Base-by-base conservation (phyloP, 2,113 vertebrate genomes). In the Thomomys bottae region DNA sequence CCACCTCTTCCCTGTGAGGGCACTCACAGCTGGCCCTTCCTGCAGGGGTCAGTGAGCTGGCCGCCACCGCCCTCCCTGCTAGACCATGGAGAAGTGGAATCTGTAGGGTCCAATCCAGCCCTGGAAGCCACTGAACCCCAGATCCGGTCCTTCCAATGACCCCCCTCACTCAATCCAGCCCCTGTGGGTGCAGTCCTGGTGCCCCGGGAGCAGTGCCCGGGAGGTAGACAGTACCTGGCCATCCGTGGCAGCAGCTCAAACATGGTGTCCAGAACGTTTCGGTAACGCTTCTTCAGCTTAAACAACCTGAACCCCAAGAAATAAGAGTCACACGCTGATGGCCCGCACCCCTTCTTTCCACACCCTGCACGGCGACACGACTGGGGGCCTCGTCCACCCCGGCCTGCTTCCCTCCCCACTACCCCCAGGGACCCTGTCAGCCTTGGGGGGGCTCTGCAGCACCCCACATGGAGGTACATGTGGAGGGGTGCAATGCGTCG, bases 201-300 rank as follows among this genome's bases (percentile, higher is more conserved):
- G 3, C 3, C 0, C 78, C 82, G 30, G 71, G 66, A 61, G 83
- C 86, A 88, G 68, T 6, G 17, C 70, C 63, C 89, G 0, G 7
- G 79, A 68, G 71, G 76, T 11, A 30, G 63, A 10, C 28, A 28
- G 76, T 98, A 99, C 98, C 98, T 99, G 96, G 99, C 99, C 99
- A 99, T 99, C 54, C 99, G 97, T 1, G 99, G 99, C 72, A 99
- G 98, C 91, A 99, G 96, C 97, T 99, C 99, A 81, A 99, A 99
- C 99, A 99, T 99, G 78, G 99, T 99, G 96, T 99, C 99, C 98
- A 99, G 96, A 70, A 99, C 99, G 0, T 99, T 99, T 57, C 99
- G 98, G 97, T 99, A 99, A 68, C 99, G 97, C 96, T 98, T 98
- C 96, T 99, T 99, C 96, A 99, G 97, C 73, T 99, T 99, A 91